These are phyloP conservation scores for Oreochromis tanganicae DNA, from an alignment of 2,113 vertebrate genomes.

Conservation along the genomic window DNA sequence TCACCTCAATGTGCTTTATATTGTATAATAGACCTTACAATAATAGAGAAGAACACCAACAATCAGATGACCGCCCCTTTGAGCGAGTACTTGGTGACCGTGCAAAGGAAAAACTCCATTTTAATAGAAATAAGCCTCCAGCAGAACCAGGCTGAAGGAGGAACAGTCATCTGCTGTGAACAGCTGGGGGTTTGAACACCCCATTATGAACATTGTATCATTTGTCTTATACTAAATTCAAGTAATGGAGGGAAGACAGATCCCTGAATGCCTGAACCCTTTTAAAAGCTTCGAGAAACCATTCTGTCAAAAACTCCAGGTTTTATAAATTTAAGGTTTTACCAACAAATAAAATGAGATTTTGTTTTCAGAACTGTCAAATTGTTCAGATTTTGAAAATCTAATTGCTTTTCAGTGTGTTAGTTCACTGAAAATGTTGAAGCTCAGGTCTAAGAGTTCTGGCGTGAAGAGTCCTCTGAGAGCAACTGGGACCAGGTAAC, in stretches of 20 bases:
- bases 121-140: neutral
- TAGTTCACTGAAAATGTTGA: neutral
- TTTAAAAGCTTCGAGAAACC: neutral
- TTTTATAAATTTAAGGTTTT: neutral
- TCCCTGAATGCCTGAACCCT: neutral
- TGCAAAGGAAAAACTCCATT: fast-evolving
- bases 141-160: neutral
- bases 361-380: neutral
- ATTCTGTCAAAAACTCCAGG: neutral
- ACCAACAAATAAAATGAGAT: neutral
- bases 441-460: neutral
- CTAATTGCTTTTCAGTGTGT: neutral
- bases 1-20: neutral
- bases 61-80: neutral
- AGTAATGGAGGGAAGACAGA: no score
- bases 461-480: neutral
- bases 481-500: fast-evolving
- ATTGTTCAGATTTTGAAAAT: neutral
- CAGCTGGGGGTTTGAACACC: no score
- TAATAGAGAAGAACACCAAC: fast-evolving
- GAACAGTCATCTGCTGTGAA: no score
- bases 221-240: no score
- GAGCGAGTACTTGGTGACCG: neutral
- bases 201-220: no score
- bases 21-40: neutral